phyloP scores from a whole-genome alignment of 2,888 invertebrate genomes.

The Operophtera brumata region DNA sequence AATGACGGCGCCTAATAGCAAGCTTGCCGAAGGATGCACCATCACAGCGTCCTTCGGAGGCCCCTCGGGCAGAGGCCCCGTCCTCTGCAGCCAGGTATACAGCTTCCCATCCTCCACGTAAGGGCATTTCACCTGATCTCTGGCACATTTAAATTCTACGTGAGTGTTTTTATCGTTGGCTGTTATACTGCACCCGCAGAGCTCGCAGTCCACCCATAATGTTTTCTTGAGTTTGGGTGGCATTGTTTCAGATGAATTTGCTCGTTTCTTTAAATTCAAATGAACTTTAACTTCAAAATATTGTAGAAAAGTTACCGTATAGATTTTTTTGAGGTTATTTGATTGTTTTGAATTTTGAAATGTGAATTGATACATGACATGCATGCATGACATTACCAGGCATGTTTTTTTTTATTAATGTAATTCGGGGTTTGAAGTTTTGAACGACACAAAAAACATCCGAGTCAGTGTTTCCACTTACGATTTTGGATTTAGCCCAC shows the following conservation, averaged over 20 bases:
- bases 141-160: conserved; percentile 71
- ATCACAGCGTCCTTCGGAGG: conserved; percentile 65
- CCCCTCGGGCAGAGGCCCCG: conserved; percentile 57
- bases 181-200: conserved; percentile 78
- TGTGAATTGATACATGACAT: too few species aligned
- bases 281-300: too few species aligned
- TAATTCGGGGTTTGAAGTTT: too few species aligned
- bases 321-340: not conserved
- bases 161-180: conserved; percentile 82
- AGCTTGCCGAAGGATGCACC: conserved; percentile 66
- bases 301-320: too few species aligned
- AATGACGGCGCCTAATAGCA: conserved; percentile 65
- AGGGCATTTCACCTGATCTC: conserved; percentile 70
- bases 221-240: conserved; percentile 78
- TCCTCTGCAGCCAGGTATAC: conserved; percentile 65
- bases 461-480: too few species aligned
- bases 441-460: too few species aligned
- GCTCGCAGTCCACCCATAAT: conserved; percentile 83
- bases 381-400: too few species aligned
- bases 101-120: conserved; percentile 58
- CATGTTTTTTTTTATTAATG: too few species aligned
- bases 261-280: not conserved
- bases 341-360: too few species aligned
- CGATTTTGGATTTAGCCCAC: too few species aligned
- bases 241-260: conserved; percentile 32